Percentiles rank a stretch among this genome's conserved stretches.
Conservation (phyloP, 2,888 invertebrate genomes). For the Campoletis raptor region DNA sequence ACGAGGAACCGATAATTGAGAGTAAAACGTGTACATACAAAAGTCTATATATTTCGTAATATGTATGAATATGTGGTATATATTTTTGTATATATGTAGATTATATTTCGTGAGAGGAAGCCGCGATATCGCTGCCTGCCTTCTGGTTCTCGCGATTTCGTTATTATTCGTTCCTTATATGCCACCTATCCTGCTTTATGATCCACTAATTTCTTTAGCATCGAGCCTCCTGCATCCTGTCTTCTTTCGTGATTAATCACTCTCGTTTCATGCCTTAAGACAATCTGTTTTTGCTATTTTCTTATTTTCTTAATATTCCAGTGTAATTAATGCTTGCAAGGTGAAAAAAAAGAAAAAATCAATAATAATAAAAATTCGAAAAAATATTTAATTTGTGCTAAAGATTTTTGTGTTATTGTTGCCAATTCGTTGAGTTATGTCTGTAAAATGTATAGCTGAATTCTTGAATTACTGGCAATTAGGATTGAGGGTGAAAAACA, state of each 20-base stretch:
- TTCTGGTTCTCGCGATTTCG: constrained; percentile 52
- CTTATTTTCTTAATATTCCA: neutral
- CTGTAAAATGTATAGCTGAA: neutral
- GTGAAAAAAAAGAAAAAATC: neutral
- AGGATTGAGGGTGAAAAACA: constrained; percentile 27
- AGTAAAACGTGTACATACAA: constrained; percentile 52
- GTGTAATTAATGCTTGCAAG: neutral
- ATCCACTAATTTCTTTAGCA: constrained; percentile 51
- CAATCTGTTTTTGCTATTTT: neutral
- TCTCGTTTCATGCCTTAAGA: constrained; percentile 20
- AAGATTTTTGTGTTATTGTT: neutral
- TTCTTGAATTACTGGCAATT: neutral
- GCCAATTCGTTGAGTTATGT: neutral
- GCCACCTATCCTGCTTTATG: constrained; percentile 28
- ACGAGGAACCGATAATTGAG: constrained; percentile 67
- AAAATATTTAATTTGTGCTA: neutral
- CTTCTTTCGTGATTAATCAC: constrained; percentile 58
- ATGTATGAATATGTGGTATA: constrained; percentile 1
- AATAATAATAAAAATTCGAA: too few species aligned
- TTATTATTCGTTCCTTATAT: constrained; percentile 59
- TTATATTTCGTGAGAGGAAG: constrained; percentile 59
- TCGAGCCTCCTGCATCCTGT: constrained; percentile 30
- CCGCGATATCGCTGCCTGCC: constrained; percentile 63
- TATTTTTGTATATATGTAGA: constrained; percentile 18
- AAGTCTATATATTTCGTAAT: constrained; percentile 26